phyloP scores from a whole-genome alignment of 2,113 vertebrate genomes.

The Anthoscopus minutus region DNA sequence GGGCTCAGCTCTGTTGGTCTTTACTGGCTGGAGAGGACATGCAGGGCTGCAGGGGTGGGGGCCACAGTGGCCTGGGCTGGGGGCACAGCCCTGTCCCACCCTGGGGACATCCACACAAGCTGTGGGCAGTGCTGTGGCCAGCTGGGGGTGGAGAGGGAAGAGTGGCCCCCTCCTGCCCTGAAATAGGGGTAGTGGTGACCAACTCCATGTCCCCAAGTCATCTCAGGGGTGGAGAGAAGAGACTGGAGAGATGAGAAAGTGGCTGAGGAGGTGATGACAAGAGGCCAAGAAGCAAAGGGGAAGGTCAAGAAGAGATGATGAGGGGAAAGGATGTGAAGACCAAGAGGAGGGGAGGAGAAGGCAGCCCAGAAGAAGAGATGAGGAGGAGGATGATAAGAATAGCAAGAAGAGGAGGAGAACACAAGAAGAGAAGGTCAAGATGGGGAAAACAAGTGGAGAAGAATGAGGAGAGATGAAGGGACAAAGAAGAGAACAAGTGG shows the following conservation, averaged over 20 bases:
- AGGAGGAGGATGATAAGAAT: not conserved
- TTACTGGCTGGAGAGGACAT: not conserved
- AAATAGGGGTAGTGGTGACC: not conserved
- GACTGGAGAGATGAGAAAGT: too few species aligned
- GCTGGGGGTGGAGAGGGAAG: not conserved
- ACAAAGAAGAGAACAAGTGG: accelerated
- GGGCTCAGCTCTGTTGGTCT: not conserved
- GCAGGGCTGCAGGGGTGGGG: not conserved
- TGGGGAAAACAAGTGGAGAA: not conserved
- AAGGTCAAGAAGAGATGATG: not conserved
- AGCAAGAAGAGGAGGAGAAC: not conserved
- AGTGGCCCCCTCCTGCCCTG: not conserved
- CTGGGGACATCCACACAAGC: not conserved
- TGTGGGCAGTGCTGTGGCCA: accelerated
- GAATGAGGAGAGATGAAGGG: not conserved
- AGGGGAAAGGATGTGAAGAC: not conserved
- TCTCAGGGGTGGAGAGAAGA: too few species aligned
- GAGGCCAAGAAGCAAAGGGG: not conserved
- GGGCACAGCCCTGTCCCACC: not conserved
- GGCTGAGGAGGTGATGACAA: not conserved
- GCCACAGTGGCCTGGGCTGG: not conserved
- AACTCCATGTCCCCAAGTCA: not conserved
- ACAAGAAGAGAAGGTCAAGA: not conserved
- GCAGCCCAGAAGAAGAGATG: not conserved
- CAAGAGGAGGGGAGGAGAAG: not conserved